These are phyloP conservation scores for Trichosurus vulpecula DNA, from an alignment of 2,797 vertebrate genomes.

Conservation along the genomic window DNA sequence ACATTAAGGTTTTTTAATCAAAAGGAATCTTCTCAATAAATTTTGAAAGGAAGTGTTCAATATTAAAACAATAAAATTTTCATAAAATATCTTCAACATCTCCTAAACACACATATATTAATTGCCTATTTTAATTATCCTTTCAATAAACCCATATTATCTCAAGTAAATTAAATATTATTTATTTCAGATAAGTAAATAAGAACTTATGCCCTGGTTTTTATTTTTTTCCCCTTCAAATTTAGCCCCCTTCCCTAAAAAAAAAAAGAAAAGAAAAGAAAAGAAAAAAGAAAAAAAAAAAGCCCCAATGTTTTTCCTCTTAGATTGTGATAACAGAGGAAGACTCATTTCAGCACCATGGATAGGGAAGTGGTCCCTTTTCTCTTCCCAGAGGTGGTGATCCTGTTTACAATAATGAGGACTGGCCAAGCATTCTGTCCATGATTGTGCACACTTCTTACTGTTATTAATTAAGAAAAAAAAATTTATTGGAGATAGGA, in stretches of 20 bases:
- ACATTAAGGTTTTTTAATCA: constrained; percentile 12
- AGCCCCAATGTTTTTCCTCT: background rate
- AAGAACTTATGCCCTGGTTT: constrained; percentile 4
- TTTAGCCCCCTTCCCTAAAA: background rate
- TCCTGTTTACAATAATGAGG: constrained; percentile 66
- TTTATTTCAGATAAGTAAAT: constrained; percentile 31
- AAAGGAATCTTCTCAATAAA: background rate
- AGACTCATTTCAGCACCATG: constrained; percentile 75
- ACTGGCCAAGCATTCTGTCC: constrained; percentile 10
- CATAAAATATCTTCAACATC: constrained; percentile 4
- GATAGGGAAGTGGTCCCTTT: constrained; percentile 58
- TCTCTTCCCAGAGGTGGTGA: background rate
- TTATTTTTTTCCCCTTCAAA: background rate
- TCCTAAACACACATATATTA: background rate
- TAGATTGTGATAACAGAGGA: background rate
- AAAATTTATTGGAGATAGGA: constrained; percentile 40
- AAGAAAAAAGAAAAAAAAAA: too few relatives aligned
- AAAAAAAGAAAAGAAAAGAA: constrained; percentile 22
- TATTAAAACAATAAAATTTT: background rate
- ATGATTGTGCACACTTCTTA: constrained; percentile 59
- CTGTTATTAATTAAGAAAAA: constrained; percentile 59
- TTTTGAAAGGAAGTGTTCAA: background rate
- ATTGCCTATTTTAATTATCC: background rate
- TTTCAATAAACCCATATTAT: background rate
- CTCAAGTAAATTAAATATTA: background rate